phyloP scores from a whole-genome alignment of 2,797 vertebrate genomes.

The Syngnathus acus region DNA sequence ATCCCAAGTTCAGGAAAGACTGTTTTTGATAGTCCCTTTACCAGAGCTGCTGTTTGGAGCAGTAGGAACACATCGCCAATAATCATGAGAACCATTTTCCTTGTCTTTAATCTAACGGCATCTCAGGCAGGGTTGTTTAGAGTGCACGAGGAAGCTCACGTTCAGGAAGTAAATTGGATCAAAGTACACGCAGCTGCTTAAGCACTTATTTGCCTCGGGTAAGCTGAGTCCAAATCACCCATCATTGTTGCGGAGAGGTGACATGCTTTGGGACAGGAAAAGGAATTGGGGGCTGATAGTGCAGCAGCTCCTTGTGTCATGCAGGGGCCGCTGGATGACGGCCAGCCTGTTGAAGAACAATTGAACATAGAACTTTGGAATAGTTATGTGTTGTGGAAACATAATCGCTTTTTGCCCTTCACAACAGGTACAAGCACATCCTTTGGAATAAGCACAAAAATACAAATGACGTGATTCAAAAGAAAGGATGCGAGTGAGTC shows the following conservation, averaged over 20 bases:
- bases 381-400: constrained; percentile 72
- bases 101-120: constrained; percentile 63
- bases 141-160: constrained; percentile 68
- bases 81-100: constrained; percentile 68
- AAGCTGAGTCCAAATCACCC: constrained; percentile 61
- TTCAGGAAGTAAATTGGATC: constrained; percentile 77
- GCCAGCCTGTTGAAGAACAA: constrained; percentile 69
- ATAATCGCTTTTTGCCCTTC: constrained; percentile 68
- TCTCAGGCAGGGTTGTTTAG: constrained; percentile 71
- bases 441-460: constrained; percentile 56
- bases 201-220: constrained; percentile 73
- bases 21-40: constrained; percentile 21
- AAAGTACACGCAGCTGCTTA: constrained; percentile 71
- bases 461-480: neutral
- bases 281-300: constrained; percentile 70
- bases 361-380: constrained; percentile 60
- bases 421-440: constrained; percentile 68
- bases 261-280: constrained; percentile 72
- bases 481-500: neutral
- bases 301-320: constrained; percentile 68
- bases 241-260: constrained; percentile 73
- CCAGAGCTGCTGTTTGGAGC: constrained; percentile 35
- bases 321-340: constrained; percentile 71
- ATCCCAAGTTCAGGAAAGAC: neutral
- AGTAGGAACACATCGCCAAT: constrained; percentile 51